Evolutionary conservation across 2,797 vertebrate genomes (phyloP), one percentile per base, ranked within the genome.

Genomic region (Poecilia gillii): DNA sequence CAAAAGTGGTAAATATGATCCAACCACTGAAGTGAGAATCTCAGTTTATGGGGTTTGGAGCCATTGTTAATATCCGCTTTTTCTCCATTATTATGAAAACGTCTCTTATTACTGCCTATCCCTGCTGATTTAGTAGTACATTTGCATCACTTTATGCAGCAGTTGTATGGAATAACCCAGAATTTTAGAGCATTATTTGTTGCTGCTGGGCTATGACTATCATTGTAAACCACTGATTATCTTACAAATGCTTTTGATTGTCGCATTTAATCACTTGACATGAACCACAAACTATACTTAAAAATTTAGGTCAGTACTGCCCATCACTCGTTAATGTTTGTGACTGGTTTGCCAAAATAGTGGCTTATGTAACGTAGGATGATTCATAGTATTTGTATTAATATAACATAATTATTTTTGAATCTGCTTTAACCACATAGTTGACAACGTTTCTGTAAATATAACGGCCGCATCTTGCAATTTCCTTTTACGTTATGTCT

Each of bases 371-470:
- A n/a, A 70, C n/a, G 4, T 28, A 3, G 20, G 41, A 70, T 43
- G 18, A 33, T 33, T 31, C 33, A 18, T 16, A 66, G 18, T 66
- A 39, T 66, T 36, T 66, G 62, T 7, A 62, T 62, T 31, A 33
- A 33, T 62, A 33, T 36, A 20, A 66, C 66, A 70, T 11, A n/a
- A 70, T 70, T 70, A 16, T n/a, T 70, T 70, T 71, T 25, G 23
- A 43, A 6, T 51, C 13, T 51, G 25, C 45, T 72, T 75, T 77
- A 71, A 71, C 68, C 68, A 43, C 2, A 7, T 41, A 43, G 11
- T n/a, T 70, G 39, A 70, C 23, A 43, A n/a, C 13, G 5, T 66
- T 66, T 66, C 62, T 81, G n/a, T 66, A 23, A 73, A 66, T 66
- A 51, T 66, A 70, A 39, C 57, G 2, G 3, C 25, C 1, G 8